Evolutionary conservation across 2,888 invertebrate genomes (phyloP).

Genomic region (Augiades crinisus): DNA sequence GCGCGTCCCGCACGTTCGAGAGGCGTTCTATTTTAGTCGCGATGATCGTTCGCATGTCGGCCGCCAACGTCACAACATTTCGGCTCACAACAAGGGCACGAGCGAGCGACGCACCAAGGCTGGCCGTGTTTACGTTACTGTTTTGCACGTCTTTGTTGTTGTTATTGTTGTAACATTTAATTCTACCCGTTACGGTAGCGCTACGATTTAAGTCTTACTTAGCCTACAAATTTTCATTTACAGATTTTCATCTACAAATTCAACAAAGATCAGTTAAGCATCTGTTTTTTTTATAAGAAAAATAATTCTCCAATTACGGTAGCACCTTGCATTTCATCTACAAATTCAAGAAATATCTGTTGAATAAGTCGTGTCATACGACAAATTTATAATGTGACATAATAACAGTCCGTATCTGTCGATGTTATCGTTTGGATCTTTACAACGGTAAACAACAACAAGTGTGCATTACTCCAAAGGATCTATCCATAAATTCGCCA

Average conservation of each 20-base stretch:
- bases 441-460: slow-evolving; percentile 7
- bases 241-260: too few relatives aligned
- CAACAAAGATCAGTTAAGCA: neutral
- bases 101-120: slow-evolving; percentile 29
- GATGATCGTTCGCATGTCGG: slow-evolving; percentile 6
- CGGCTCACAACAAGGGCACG: slow-evolving; percentile 29
- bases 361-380: neutral
- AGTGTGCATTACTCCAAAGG: slow-evolving; percentile 5
- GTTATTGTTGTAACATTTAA: too few relatives aligned
- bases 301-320: too few relatives aligned
- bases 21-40: slow-evolving; percentile 22
- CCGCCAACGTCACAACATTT: slow-evolving; percentile 9
- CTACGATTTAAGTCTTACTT: too few relatives aligned
- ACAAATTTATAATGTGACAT: too few relatives aligned
- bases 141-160: neutral
- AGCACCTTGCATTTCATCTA: too few relatives aligned
- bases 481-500: slow-evolving; percentile 15
- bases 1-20: slow-evolving; percentile 7
- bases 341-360: too few relatives aligned
- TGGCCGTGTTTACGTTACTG: slow-evolving; percentile 32
- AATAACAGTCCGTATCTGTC: neutral
- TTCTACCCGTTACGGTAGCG: too few relatives aligned
- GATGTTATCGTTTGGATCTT: neutral
- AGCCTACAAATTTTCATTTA: too few relatives aligned
- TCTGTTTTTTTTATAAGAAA: neutral